These are phyloP conservation scores for Agonopterix subpropinquella DNA, from an alignment of 2,888 invertebrate genomes.

Conservation along the genomic window DNA sequence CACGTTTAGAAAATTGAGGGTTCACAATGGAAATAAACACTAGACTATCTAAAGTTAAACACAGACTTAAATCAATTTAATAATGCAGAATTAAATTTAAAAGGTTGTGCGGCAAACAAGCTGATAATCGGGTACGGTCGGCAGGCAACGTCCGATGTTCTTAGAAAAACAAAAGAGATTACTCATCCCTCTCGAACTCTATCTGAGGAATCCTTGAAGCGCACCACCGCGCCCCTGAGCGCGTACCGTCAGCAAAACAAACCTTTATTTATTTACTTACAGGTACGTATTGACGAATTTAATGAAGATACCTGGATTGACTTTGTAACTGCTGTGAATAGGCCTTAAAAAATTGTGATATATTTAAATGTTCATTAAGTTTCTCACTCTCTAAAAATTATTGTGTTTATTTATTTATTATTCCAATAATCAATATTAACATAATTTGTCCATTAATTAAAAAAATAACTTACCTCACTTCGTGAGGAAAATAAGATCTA, in stretches of 20 bases:
- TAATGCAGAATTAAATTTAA: conserved; percentile 30
- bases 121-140: conserved; percentile 50
- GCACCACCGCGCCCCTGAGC: conserved; percentile 39
- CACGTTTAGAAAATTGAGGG: no score
- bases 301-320: no score
- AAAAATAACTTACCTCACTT: no score
- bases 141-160: conserved; percentile 38
- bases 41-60: background rate
- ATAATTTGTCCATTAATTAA: no score
- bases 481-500: no score
- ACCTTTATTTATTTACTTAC: background rate
- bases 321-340: no score
- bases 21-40: no score
- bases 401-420: no score
- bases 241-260: conserved; percentile 50
- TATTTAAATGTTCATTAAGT: no score
- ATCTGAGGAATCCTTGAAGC: conserved; percentile 66
- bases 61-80: background rate
- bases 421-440: no score
- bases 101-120: conserved; percentile 40
- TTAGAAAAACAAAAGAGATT: conserved; percentile 74
- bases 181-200: conserved; percentile 72
- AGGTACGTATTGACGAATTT: background rate
- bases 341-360: no score
- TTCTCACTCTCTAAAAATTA: no score